Percentiles rank a stretch among this genome's conserved stretches.
Conservation (phyloP, 2,888 invertebrate species). For the Apamea anceps region DNA sequence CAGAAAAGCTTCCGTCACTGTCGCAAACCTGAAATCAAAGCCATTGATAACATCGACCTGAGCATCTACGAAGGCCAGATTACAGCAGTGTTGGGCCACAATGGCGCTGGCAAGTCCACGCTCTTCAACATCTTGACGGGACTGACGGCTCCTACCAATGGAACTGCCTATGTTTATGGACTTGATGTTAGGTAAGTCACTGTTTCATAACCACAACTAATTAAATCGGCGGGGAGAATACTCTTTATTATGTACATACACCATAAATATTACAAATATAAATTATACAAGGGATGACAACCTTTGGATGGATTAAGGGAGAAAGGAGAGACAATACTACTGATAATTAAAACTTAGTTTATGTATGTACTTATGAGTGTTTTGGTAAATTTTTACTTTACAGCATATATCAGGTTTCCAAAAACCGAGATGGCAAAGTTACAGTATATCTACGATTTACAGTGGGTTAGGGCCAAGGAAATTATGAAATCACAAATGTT, state of each 20-base stretch:
- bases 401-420: no score
- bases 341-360: neutral
- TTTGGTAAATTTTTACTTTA: neutral
- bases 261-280: no score
- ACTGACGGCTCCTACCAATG: conserved; percentile 93
- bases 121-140: conserved; percentile 96
- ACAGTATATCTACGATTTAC: neutral
- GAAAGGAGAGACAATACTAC: no score
- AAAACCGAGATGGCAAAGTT: neutral
- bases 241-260: no score
- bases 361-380: neutral
- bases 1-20: conserved; percentile 93
- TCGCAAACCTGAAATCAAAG: conserved; percentile 92
- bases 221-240: neutral
- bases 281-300: no score
- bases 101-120: conserved; percentile 97
- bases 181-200: conserved; percentile 92
- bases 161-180: conserved; percentile 94
- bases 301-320: no score
- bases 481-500: neutral
- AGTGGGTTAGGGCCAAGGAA: neutral
- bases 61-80: conserved; percentile 96
- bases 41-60: conserved; percentile 94
- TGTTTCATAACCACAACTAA: no score
- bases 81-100: conserved; percentile 96